A percentile compares a stretch with the other conserved stretches of the same genome.
Conservation (phyloP, 2,113 vertebrate species). For the Malurus melanocephalus region DNA sequence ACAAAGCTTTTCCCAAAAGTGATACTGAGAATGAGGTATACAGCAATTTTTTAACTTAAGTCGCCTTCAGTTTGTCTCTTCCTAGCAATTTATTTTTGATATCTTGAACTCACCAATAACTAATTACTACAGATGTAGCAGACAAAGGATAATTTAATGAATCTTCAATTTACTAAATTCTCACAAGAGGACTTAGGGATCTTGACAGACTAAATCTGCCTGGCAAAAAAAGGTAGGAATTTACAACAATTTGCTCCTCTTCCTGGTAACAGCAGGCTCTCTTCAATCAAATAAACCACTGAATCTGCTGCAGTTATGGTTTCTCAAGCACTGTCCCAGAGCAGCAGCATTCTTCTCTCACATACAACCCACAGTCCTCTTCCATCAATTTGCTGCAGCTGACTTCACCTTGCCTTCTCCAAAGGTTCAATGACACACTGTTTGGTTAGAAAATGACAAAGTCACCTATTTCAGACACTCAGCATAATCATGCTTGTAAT, state of each 20-base stretch:
- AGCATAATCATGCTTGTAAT: rapidly evolving
- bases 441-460: background rate
- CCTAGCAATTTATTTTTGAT: background rate
- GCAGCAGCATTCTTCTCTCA: background rate
- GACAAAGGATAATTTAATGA: background rate
- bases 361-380: background rate
- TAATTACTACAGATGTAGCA: background rate
- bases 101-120: background rate
- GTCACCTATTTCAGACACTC: background rate
- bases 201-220: background rate
- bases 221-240: background rate
- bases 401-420: background rate
- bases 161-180: background rate
- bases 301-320: background rate
- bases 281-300: background rate
- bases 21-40: background rate
- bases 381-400: background rate
- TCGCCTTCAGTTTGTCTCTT: background rate
- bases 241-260: background rate
- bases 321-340: background rate
- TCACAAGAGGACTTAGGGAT: background rate
- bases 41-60: background rate
- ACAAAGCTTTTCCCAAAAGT: background rate
- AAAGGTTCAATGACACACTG: background rate
- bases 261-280: background rate